Base-by-base conservation (phyloP, 2,113 vertebrate genomes). In the Corythornis vintsioides region DNA sequence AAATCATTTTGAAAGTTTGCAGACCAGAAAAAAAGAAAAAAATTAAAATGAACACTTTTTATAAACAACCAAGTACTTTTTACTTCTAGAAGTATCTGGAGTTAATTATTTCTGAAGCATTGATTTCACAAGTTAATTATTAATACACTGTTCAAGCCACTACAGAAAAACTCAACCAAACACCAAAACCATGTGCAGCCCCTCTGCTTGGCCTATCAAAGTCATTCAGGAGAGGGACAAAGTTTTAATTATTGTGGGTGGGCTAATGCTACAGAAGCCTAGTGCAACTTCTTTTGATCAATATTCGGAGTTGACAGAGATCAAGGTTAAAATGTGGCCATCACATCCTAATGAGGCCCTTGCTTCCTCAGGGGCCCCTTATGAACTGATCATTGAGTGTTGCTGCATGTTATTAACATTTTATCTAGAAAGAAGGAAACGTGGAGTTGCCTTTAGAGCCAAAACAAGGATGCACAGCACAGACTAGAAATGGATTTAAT, bases 11-110 rank as follows among this genome's bases (percentile, higher is more conserved):
- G 48, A 85, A 86, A 73, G 22, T 53, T 88, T 88, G 70, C 47
- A 90, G 75, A 75, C 66, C 93, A 59, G 25, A 63, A 78, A 93
- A 96, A 66, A 66, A 60, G n/a, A 42, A 96, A 66, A 60, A n/a
- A 45, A 79, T 71, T 76, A 70, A 92, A 90, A 5, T 10, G 13
- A 65, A 79, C n/a, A 63, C 9, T 76, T 57, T 28, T 31, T 25
- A 69, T 59, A 85, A 92, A 65, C 52, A 67, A 64, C 18, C 31
- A 35, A 38, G 53, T 26, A 24, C 64, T 76, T 45, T 4, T 40
- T 25, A 71, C 31, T 79, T 75, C 40, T 5, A 40, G 12, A 82
- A 70, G 16, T 35, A 83, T 87, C 72, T 67, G 42, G 21, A 45
- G 22, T 55, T 85, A 13, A 22, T 81, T 75, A 66, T 61, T 82